Percentiles rank a stretch among this genome's conserved stretches.
Conservation (phyloP, 2,113 vertebrate species). For the Clarias magur region DNA sequence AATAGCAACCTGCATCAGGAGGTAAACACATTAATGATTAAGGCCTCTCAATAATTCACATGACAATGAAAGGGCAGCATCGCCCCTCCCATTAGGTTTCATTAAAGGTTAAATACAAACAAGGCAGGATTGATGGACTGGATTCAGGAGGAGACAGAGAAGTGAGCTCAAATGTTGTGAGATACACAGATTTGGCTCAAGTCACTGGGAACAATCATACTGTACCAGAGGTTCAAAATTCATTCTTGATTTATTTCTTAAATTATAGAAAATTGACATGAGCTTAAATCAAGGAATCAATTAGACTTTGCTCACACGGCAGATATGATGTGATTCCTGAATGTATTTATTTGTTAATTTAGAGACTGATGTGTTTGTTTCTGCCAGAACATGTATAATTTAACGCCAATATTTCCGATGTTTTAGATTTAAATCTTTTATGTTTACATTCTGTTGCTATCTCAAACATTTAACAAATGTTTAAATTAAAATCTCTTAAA, state of each 20-base stretch:
- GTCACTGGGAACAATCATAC: not conserved
- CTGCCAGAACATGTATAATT: not conserved
- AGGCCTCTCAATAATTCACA: slow-evolving; percentile 57
- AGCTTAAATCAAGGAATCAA: not conserved
- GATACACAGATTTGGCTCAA: not conserved
- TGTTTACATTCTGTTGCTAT: not conserved
- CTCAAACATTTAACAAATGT: too few relatives aligned
- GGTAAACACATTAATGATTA: slow-evolving; percentile 53
- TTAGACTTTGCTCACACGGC: not conserved
- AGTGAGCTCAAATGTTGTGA: slow-evolving; percentile 36
- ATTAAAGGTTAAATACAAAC: slow-evolving; percentile 57
- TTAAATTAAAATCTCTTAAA: too few relatives aligned
- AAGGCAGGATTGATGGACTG: slow-evolving; percentile 44
- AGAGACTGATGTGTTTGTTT: not conserved
- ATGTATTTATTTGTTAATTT: not conserved
- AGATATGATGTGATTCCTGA: not conserved
- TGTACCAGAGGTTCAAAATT: not conserved
- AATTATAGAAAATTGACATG: not conserved
- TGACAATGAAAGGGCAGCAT: slow-evolving; percentile 41
- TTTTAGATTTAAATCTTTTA: not conserved
- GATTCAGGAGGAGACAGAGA: slow-evolving; percentile 6
- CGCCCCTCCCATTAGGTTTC: slow-evolving; percentile 19
- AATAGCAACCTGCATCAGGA: slow-evolving; percentile 45
- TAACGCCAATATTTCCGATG: not conserved
- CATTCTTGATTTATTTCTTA: not conserved